These are phyloP conservation scores for Ptychochromis oligacanthus DNA, from an alignment of 2,113 vertebrate species.

Conservation along the genomic window DNA sequence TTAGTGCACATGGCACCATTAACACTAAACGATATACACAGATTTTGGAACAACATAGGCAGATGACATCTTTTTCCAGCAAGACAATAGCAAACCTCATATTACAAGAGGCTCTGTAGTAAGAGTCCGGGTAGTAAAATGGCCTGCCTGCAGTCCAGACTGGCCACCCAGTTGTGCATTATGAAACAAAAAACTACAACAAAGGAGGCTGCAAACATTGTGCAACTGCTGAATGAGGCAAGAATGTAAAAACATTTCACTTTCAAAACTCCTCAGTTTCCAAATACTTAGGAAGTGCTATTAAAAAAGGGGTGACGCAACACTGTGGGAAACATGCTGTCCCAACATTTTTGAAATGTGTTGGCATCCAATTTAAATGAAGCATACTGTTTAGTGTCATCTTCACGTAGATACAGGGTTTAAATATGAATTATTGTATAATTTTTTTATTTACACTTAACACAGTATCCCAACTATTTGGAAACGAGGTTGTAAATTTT, in stretches of 20 bases:
- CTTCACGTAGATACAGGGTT: not conserved
- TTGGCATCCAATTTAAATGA: not conserved
- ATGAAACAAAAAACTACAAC: not conserved
- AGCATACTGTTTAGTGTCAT: not conserved
- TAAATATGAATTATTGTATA: not conserved
- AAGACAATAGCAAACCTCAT: not conserved
- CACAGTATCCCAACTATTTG: not conserved
- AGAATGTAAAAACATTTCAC: not conserved
- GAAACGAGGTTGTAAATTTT: not conserved
- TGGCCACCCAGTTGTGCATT: not conserved
- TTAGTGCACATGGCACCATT: not conserved
- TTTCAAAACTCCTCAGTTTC: not conserved
- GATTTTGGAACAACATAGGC: not conserved
- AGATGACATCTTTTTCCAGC: not conserved
- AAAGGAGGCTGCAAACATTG: not conserved
- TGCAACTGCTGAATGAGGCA: not conserved
- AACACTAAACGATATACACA: not conserved
- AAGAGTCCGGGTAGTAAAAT: not conserved
- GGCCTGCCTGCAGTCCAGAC: not conserved
- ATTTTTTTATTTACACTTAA: not conserved
- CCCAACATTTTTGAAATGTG: not conserved
- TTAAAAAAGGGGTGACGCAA: not conserved
- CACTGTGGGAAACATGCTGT: not conserved
- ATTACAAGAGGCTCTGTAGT: not conserved
- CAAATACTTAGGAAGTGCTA: not conserved